Evolutionary conservation across 2,113 vertebrate species (phyloP).

Genomic region (Ancistrus triradiatus): DNA sequence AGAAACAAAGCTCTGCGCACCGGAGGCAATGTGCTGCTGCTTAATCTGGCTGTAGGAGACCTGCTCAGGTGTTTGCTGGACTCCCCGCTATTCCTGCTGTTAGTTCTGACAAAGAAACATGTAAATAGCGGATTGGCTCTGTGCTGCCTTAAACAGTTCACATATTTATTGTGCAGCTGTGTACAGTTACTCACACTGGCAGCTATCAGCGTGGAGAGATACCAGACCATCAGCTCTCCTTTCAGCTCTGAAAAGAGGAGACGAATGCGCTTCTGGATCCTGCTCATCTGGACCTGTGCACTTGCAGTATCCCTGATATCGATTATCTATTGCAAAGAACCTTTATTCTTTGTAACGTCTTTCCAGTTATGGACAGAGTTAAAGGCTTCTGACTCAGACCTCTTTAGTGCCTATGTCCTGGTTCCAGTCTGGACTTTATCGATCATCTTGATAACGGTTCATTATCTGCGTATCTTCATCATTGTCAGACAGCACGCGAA

Average conservation of each 20-base stretch:
- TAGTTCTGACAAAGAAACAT: slow-evolving; percentile 26
- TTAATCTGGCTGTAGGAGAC: slow-evolving; percentile 55
- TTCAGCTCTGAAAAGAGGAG: slow-evolving; percentile 50
- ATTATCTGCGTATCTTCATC: slow-evolving; percentile 56
- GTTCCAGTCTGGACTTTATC: slow-evolving; percentile 53
- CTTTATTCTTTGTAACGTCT: slow-evolving; percentile 52
- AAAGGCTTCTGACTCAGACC: slow-evolving; percentile 16
- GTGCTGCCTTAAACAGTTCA: slow-evolving; percentile 59
- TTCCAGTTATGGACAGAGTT: background rate
- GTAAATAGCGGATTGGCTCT: slow-evolving; percentile 10
- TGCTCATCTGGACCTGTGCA: slow-evolving; percentile 50
- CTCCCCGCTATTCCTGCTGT: slow-evolving; percentile 53
- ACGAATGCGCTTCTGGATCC: slow-evolving; percentile 50
- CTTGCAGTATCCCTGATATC: slow-evolving; percentile 45
- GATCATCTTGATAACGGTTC: slow-evolving; percentile 51
- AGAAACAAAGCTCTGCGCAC: slow-evolving; percentile 56
- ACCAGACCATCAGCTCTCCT: slow-evolving; percentile 55
- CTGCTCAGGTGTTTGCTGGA: slow-evolving; percentile 57
- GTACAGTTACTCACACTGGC: slow-evolving; percentile 61
- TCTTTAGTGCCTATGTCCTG: slow-evolving; percentile 55
- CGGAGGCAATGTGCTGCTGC: slow-evolving; percentile 53
- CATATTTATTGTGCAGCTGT: slow-evolving; percentile 57
- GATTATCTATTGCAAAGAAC: slow-evolving; percentile 42
- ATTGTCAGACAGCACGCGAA: slow-evolving; percentile 54
- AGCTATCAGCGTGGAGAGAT: slow-evolving; percentile 61